phyloP scores from a whole-genome alignment of 2,888 invertebrate genomes.

The Rugalucina vietnamica region DNA sequence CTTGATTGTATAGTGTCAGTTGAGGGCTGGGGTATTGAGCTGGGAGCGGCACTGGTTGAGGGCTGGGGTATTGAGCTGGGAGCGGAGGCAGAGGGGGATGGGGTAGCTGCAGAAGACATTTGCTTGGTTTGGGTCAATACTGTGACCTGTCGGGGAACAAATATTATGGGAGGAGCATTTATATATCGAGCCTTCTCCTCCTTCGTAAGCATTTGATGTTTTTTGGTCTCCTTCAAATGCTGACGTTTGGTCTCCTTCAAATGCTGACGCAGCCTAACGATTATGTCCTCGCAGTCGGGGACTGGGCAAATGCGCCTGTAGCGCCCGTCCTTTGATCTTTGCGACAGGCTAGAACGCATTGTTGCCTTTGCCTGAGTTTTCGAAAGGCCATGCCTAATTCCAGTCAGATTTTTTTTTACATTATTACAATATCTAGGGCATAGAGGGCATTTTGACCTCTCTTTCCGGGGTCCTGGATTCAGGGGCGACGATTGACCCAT shows the following conservation, averaged over 20 bases:
- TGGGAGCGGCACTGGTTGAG: not conserved
- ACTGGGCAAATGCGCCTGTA: not conserved
- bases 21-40: too few relatives aligned
- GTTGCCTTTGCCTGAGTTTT: not conserved
- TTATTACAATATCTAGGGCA: not conserved
- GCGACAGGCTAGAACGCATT: not conserved
- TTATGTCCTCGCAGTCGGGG: not conserved
- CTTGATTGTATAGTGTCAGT: not conserved
- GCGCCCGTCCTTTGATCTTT: not conserved
- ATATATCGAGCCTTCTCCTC: not conserved
- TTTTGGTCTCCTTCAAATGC: not conserved
- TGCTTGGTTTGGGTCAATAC: not conserved
- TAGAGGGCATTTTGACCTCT: not conserved
- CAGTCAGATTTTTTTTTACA: not conserved
- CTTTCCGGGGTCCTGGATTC: too few relatives aligned
- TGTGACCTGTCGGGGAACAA: too few relatives aligned
- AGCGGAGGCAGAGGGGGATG: not conserved
- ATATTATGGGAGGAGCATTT: not conserved
- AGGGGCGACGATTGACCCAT: too few relatives aligned
- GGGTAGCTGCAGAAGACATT: not conserved
- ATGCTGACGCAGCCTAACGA: not conserved
- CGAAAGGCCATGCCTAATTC: not conserved
- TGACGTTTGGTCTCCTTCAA: too few relatives aligned
- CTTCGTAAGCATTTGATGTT: not conserved
- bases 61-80: not conserved